Conservation (phyloP, 64 coral and sea anemone genomes). For the Pocillopora damicornis region DNA sequence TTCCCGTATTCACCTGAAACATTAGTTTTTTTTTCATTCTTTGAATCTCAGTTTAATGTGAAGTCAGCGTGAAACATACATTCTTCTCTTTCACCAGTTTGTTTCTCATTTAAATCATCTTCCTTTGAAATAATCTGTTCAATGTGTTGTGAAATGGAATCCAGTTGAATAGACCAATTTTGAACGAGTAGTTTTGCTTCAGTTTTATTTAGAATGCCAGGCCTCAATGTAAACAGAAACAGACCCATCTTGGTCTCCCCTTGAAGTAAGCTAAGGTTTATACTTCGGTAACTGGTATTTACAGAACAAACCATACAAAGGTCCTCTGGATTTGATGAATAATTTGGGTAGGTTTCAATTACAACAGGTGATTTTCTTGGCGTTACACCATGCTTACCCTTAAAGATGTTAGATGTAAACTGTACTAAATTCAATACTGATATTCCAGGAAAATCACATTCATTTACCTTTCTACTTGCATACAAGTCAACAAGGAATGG, state of each 20-base stretch:
- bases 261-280: conserved; percentile 30
- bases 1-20: background rate
- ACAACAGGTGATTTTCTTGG: conserved; percentile 18
- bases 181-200: conserved; percentile 4
- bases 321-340: background rate
- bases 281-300: conserved; percentile 51
- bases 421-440: conserved; percentile 40
- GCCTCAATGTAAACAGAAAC: conserved; percentile 25
- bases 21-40: background rate
- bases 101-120: background rate
- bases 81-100: conserved; percentile 10
- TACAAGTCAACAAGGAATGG: conserved; percentile 39
- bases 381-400: conserved; percentile 1
- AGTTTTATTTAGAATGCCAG: conserved; percentile 26
- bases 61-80: conserved; percentile 12
- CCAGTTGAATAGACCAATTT: conserved; percentile 17
- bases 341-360: conserved; percentile 7
- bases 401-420: conserved; percentile 29
- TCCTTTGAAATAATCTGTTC: background rate
- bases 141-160: conserved; percentile 10
- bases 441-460: conserved; percentile 32
- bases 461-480: conserved; percentile 26
- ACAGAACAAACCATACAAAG: conserved; percentile 10
- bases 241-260: background rate
- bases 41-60: background rate